A percentile compares a stretch with the other conserved stretches of the same genome.
Evolutionary conservation across 2,888 invertebrate genomes (phyloP).

Genomic region (Cybosia mesomella): DNA sequence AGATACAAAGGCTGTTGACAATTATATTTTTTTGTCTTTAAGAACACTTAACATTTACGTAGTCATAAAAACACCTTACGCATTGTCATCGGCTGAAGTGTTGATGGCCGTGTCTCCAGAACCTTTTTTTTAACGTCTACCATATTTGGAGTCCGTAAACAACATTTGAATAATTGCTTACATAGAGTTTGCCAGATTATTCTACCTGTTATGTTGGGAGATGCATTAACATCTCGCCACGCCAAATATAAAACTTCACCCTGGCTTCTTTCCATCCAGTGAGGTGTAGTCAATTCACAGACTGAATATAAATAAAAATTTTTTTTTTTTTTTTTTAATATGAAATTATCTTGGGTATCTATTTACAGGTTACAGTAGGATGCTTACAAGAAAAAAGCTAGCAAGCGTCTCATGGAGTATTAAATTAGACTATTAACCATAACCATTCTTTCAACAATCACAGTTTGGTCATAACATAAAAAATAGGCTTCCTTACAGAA

Average conservation of each 20-base stretch:
- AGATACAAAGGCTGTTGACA: conserved; percentile 66
- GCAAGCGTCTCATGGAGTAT: neutral
- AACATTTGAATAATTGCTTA: conserved; percentile 1
- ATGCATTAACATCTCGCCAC: neutral
- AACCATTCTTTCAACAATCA: neutral
- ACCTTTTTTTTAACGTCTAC: conserved; percentile 55
- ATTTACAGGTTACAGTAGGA: no score
- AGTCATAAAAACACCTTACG: conserved; percentile 76
- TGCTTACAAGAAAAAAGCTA: neutral
- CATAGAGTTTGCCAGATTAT: neutral
- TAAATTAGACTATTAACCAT: neutral
- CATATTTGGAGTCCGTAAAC: conserved; percentile 43
- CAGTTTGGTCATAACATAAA: no score
- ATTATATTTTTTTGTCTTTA: conserved; percentile 60
- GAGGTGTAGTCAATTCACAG: no score
- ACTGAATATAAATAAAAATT: no score
- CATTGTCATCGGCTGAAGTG: conserved; percentile 70
- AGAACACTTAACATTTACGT: conserved; percentile 60
- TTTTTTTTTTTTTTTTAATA: no score
- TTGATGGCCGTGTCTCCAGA: conserved; percentile 55
- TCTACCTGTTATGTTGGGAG: neutral
- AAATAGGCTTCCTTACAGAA: neutral
- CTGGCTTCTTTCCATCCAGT: no score
- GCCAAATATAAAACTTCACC: neutral
- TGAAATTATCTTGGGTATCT: no score